Conservation (phyloP, 1,140 invertebrate species). For the Drosophila triauraria region DNA sequence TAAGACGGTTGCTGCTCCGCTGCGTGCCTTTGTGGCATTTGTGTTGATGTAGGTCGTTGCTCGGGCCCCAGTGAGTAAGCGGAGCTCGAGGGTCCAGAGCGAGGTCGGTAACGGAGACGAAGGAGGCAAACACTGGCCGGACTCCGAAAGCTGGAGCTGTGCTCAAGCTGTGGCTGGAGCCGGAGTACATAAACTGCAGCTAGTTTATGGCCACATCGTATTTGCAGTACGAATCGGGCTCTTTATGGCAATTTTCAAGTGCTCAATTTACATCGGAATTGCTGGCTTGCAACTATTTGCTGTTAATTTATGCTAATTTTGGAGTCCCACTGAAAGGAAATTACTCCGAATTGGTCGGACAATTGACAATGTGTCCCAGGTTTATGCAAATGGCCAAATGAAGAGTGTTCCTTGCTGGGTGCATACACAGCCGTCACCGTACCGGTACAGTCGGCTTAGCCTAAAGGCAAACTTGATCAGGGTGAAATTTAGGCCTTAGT, state of each 20-base stretch:
- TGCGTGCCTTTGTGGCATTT: conserved; percentile 67
- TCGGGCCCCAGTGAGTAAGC: conserved; percentile 29
- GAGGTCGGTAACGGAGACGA: conserved; percentile 49
- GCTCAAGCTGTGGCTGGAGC: conserved; percentile 28
- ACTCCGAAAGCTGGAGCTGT: conserved; percentile 28
- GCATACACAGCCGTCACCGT: neutral
- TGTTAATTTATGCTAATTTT: conserved; percentile 77
- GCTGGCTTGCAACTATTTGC: conserved; percentile 50
- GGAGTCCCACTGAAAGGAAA: conserved; percentile 40
- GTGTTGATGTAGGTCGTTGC: conserved; percentile 76
- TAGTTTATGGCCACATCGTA: conserved; percentile 79
- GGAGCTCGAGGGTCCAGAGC: conserved; percentile 17
- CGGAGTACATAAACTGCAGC: conserved; percentile 71
- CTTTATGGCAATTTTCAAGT: conserved; percentile 68
- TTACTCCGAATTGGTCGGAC: conserved; percentile 39
- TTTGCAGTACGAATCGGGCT: conserved; percentile 66
- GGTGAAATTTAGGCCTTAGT: too few relatives aligned
- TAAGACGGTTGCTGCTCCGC: conserved; percentile 50
- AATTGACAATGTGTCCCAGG: conserved; percentile 22
- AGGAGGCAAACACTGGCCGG: conserved; percentile 19
- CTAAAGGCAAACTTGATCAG: too few relatives aligned
- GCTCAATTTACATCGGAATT: conserved; percentile 76
- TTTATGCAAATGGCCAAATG: conserved; percentile 5
- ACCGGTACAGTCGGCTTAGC: too few relatives aligned
- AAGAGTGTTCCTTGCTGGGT: conserved; percentile 2